A percentile compares a stretch with the other conserved stretches of the same genome.
phyloP scores from a whole-genome alignment of 2,888 invertebrate genomes.

The Macaria liturata region DNA sequence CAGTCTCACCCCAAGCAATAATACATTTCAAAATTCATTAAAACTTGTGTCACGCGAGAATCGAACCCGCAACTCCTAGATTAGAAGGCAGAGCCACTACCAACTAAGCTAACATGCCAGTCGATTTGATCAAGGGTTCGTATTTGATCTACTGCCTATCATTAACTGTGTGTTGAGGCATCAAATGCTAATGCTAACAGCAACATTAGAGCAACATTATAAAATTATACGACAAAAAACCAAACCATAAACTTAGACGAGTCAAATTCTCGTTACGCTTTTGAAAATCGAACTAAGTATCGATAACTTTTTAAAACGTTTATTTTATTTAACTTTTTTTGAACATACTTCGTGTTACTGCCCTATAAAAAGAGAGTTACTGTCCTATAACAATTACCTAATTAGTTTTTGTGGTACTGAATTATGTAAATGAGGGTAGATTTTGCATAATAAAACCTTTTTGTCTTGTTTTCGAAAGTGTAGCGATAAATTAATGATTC shows the following conservation, averaged over 20 bases:
- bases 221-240: constrained; percentile 28
- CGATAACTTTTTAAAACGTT: constrained; percentile 2
- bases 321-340: not conserved
- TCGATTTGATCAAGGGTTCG: too few relatives aligned
- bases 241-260: constrained; percentile 12
- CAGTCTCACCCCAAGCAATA: too few relatives aligned
- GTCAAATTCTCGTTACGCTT: constrained; percentile 13
- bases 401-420: constrained; percentile 14
- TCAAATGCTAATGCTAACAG: constrained; percentile 36
- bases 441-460: constrained; percentile 11
- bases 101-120: too few relatives aligned
- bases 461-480: constrained; percentile 9
- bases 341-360: not conserved
- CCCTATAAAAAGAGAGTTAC: constrained; percentile 10
- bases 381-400: constrained; percentile 14
- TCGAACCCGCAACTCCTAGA: too few relatives aligned
- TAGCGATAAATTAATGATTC: constrained; percentile 9
- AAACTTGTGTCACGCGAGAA: too few relatives aligned
- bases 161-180: constrained; percentile 6
- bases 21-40: too few relatives aligned
- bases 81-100: too few relatives aligned
- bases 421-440: constrained; percentile 12
- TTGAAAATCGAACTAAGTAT: constrained; percentile 5
- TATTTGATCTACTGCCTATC: too few relatives aligned
- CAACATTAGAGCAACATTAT: constrained; percentile 36